Conservation (phyloP, 2,797 vertebrate species). For the Allenopithecus nigroviridis region DNA sequence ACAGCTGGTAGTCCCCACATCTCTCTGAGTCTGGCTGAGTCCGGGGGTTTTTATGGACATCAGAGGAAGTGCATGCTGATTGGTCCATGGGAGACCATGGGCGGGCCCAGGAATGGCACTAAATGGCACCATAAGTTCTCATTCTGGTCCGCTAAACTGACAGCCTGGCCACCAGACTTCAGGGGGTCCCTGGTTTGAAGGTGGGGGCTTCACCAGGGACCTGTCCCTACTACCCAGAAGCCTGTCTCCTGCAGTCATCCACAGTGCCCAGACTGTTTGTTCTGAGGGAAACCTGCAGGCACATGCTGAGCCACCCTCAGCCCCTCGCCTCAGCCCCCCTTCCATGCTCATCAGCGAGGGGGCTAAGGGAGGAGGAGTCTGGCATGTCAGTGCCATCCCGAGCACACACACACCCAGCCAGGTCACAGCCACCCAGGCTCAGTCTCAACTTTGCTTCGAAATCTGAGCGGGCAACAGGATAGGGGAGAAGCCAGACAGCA, state of each 20-base stretch:
- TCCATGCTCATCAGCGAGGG: too few species aligned
- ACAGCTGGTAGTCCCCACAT: background rate
- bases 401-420: too few species aligned
- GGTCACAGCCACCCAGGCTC: too few species aligned
- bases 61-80: background rate
- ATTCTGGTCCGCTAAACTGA: background rate
- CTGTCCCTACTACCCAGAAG: background rate
- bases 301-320: too few species aligned
- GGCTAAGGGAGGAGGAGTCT: too few species aligned
- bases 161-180: background rate
- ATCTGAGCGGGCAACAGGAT: background rate
- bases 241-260: background rate
- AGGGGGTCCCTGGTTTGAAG: background rate
- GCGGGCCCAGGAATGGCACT: background rate
- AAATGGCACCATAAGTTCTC: background rate
- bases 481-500: background rate
- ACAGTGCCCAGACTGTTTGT: too few species aligned
- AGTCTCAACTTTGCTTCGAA: too few species aligned
- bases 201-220: background rate
- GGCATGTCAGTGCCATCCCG: too few species aligned
- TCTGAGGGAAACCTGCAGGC: too few species aligned
- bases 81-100: background rate
- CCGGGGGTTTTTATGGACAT: background rate
- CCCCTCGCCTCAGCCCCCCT: too few species aligned
- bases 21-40: background rate